Percentiles rank a stretch among this genome's conserved stretches.
Evolutionary conservation across 2,888 invertebrate species (phyloP).

Genomic region (Pseudoips prasinana): DNA sequence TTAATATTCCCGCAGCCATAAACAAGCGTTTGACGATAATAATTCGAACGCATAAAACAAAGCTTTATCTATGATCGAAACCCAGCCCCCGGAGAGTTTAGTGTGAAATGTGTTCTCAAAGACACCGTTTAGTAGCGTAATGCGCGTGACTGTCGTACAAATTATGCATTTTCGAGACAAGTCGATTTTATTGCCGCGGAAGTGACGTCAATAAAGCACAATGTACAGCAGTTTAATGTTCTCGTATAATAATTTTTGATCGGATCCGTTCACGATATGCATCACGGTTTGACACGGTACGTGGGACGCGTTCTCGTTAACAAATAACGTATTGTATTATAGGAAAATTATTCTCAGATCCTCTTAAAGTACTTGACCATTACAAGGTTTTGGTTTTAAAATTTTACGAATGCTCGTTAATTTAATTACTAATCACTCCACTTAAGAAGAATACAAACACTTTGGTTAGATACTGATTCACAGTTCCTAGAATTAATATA

Average conservation of each 20-base stretch:
- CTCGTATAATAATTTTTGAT: conserved; percentile 75
- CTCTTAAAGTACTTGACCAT: conserved; percentile 13
- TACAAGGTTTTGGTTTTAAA: conserved; percentile 35
- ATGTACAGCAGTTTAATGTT: conserved; percentile 74
- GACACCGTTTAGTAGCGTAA: conserved; percentile 80
- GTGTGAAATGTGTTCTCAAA: conserved; percentile 79
- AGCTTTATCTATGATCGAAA: conserved; percentile 74
- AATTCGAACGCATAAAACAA: conserved; percentile 78
- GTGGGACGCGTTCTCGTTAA: conserved; percentile 29
- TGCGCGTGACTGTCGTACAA: conserved; percentile 79
- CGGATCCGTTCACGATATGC: conserved; percentile 62
- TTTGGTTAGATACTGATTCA: too few relatives aligned
- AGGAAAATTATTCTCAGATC: too few relatives aligned
- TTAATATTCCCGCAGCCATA: conserved; percentile 70
- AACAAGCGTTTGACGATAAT: conserved; percentile 74
- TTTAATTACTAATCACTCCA: too few relatives aligned
- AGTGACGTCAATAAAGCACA: conserved; percentile 80
- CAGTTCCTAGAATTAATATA: too few relatives aligned
- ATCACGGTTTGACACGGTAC: conserved; percentile 56
- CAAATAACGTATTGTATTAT: conserved; percentile 17
- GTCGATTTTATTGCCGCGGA: conserved; percentile 78
- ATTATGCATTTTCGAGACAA: conserved; percentile 79
- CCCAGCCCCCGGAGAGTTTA: conserved; percentile 68
- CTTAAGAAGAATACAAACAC: too few relatives aligned
- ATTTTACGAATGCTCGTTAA: conserved; percentile 18